A percentile compares a stretch with the other conserved stretches of the same genome.
Conservation (phyloP, 2,113 vertebrate species). For the Litocranius walleri region DNA sequence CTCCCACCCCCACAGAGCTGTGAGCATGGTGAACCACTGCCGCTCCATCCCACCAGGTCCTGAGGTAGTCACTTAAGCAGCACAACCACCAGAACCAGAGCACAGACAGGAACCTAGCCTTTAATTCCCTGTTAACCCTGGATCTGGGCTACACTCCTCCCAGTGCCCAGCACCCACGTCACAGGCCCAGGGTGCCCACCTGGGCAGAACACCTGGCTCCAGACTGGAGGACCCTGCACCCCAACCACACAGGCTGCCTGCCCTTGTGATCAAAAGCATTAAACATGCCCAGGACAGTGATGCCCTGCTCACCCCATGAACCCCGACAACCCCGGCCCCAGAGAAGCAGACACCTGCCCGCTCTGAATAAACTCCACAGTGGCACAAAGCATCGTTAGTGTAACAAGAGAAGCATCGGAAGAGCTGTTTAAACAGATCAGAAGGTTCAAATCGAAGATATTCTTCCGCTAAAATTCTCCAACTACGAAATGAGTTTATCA, state of each 20-base stretch:
- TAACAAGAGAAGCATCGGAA: not conserved
- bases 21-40: not conserved
- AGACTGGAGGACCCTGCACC: not conserved
- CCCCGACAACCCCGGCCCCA: not conserved
- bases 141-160: not conserved
- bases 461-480: not conserved
- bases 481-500: not conserved
- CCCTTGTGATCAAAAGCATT: not conserved
- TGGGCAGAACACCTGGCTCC: not conserved
- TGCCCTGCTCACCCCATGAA: not conserved
- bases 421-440: not conserved
- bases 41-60: not conserved
- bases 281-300: not conserved
- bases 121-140: not conserved
- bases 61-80: not conserved
- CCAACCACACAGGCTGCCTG: not conserved
- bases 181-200: not conserved
- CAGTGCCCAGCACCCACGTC: accelerated
- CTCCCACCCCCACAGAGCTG: not conserved
- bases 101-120: not conserved
- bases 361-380: not conserved
- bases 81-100: not conserved
- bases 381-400: not conserved
- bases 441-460: not conserved
- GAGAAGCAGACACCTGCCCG: not conserved